These are phyloP conservation scores for Okamejei kenojei DNA, from an alignment of 2,797 vertebrate species.

Conservation along the genomic window DNA sequence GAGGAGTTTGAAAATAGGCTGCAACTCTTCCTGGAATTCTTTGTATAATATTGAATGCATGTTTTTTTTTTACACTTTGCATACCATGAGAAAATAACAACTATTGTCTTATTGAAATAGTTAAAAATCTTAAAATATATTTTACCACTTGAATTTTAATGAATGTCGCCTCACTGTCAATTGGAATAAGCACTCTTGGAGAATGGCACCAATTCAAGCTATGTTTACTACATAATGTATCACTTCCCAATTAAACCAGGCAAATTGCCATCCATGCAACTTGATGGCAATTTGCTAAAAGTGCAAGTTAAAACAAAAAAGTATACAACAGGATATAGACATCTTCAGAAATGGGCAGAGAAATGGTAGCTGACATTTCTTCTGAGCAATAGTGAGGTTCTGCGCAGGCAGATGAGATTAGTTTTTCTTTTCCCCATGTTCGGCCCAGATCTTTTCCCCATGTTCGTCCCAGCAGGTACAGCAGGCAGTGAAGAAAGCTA, in stretches of 20 bases:
- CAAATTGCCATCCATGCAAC: not conserved
- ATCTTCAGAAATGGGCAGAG: too few relatives aligned
- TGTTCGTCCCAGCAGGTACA: too few relatives aligned
- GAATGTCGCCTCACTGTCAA: not conserved
- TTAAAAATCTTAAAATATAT: not conserved
- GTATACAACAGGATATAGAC: too few relatives aligned
- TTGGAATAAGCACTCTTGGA: not conserved
- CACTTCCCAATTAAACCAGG: not conserved
- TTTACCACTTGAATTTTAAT: not conserved
- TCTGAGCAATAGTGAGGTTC: too few relatives aligned
- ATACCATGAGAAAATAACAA: not conserved
- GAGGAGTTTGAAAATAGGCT: not conserved
- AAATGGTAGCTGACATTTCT: too few relatives aligned
- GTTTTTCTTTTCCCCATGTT: too few relatives aligned
- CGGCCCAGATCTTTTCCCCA: too few relatives aligned
- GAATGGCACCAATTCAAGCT: not conserved
- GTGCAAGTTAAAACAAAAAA: not conserved
- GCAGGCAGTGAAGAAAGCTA: too few relatives aligned
- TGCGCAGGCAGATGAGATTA: too few relatives aligned
- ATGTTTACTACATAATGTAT: not conserved
- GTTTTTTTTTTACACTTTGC: not conserved
- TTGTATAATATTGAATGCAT: slow-evolving; percentile 22
- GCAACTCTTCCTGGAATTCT: slow-evolving; percentile 20
- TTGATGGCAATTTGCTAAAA: not conserved
- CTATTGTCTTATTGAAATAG: not conserved